Evolutionary conservation across 2,113 vertebrate species (phyloP).

Genomic region (Nerophis ophidion): DNA sequence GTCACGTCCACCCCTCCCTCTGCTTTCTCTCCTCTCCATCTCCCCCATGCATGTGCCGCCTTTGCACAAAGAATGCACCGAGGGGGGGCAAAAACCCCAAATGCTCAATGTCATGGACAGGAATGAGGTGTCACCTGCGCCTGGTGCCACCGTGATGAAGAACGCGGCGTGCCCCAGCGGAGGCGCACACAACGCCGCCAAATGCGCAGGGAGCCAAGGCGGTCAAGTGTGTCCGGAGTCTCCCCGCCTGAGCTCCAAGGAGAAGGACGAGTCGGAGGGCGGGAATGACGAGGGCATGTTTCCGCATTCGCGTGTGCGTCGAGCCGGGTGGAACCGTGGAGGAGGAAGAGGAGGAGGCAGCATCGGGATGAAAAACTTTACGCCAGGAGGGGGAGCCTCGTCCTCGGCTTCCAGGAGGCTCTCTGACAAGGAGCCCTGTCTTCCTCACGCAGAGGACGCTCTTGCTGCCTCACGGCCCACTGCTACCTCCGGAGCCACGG

Average conservation of each 20-base stretch:
- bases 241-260: constrained; percentile 30
- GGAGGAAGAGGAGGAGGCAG: constrained; percentile 62
- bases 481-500: constrained; percentile 53
- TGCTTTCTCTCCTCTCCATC: constrained; percentile 25
- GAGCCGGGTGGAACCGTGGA: constrained; percentile 64
- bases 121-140: constrained; percentile 62
- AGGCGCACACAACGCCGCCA: constrained; percentile 48
- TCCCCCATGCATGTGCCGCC: constrained; percentile 31
- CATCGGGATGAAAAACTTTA: constrained; percentile 74
- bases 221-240: constrained; percentile 52
- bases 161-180: constrained; percentile 50
- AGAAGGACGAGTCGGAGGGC: constrained; percentile 69
- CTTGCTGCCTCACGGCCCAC: constrained; percentile 57
- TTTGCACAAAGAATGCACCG: constrained; percentile 62
- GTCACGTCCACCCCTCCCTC: constrained; percentile 63
- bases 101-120: constrained; percentile 71
- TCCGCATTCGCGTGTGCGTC: constrained; percentile 67
- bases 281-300: constrained; percentile 70
- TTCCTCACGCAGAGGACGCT: constrained; percentile 62
- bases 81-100: constrained; percentile 58
- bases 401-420: constrained; percentile 65
- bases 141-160: constrained; percentile 60
- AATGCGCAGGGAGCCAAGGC: constrained; percentile 47
- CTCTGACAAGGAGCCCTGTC: constrained; percentile 66
- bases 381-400: constrained; percentile 75